Conservation (phyloP, 2,113 vertebrate species). For the Taurulus bubalis region DNA sequence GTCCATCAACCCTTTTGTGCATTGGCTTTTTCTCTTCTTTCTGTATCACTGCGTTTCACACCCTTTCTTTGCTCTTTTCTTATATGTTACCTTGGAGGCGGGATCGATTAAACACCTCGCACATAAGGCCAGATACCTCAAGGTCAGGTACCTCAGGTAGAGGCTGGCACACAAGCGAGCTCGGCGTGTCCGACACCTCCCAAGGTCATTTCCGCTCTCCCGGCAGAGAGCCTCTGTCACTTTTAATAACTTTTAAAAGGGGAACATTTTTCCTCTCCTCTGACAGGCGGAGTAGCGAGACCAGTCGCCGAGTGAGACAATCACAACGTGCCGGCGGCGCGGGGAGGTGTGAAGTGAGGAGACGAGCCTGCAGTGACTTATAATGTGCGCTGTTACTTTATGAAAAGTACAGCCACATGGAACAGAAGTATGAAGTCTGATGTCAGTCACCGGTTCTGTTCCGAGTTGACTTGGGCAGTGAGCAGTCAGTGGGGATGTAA, state of each 20-base stretch:
- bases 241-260: slow-evolving; percentile 75
- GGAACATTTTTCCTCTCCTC: slow-evolving; percentile 53
- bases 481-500: slow-evolving; percentile 10
- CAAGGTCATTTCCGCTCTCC: slow-evolving; percentile 71
- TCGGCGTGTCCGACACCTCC: slow-evolving; percentile 41
- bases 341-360: slow-evolving; percentile 61
- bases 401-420: slow-evolving; percentile 14
- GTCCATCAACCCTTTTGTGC: neutral
- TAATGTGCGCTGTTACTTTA: slow-evolving; percentile 7
- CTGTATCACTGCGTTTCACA: neutral
- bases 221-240: slow-evolving; percentile 69
- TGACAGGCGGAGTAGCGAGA: slow-evolving; percentile 62
- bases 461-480: neutral
- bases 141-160: slow-evolving; percentile 40
- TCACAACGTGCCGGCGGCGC: slow-evolving; percentile 59
- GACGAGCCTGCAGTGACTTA: slow-evolving; percentile 39
- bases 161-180: slow-evolving; percentile 34
- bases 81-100: slow-evolving; percentile 11
- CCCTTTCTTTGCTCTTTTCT: slow-evolving; percentile 8
- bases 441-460: slow-evolving; percentile 26
- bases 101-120: slow-evolving; percentile 61
- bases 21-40: neutral
- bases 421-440: slow-evolving; percentile 31
- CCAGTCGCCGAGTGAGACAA: slow-evolving; percentile 59
- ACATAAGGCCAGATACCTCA: slow-evolving; percentile 19